A percentile compares a stretch with the other conserved stretches of the same genome.
These are phyloP conservation scores for Hydractinia echinata DNA, from an alignment of 30 jellyfish, hydroid and myxozoan genomes.

Conservation along the genomic window DNA sequence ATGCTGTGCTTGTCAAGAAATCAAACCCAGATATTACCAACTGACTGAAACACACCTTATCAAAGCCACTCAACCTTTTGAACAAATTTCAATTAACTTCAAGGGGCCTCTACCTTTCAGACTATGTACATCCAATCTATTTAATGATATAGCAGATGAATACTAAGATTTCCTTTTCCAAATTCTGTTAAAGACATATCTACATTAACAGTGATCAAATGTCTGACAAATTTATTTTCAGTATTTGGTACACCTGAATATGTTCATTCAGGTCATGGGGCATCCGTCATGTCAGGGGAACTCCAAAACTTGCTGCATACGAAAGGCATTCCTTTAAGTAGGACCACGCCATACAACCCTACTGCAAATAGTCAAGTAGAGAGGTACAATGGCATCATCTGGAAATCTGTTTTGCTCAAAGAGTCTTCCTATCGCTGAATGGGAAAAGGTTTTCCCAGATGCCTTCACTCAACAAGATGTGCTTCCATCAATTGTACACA, in stretches of 20 bases:
- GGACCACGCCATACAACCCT: not conserved
- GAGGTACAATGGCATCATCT: not conserved
- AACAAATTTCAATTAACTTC: conserved; percentile 18
- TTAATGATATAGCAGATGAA: conserved; percentile 29
- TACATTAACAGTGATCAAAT: conserved; percentile 12
- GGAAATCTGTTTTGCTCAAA: not conserved
- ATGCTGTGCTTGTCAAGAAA: conserved; percentile 39
- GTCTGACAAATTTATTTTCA: too few species aligned
- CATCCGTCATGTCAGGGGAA: conserved; percentile 21
- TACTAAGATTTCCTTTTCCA: conserved; percentile 28
- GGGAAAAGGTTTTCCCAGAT: too few species aligned
- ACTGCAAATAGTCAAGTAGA: not conserved
- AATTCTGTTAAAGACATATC: conserved; percentile 9
- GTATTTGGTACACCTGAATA: conserved; percentile 58
- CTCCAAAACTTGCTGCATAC: conserved; percentile 9
- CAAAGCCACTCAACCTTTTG: conserved; percentile 52
- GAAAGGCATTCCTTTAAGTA: conserved; percentile 31
- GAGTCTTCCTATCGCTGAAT: too few species aligned
- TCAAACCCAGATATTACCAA: conserved; percentile 28
- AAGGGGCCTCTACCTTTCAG: conserved; percentile 40
- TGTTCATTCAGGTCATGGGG: conserved; percentile 59
- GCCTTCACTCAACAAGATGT: too few species aligned
- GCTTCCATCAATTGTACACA: too few species aligned
- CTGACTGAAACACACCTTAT: conserved; percentile 28
- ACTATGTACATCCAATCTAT: not conserved